Conservation (phyloP, 2,888 invertebrate genomes). For the Phymatocera aterrima region DNA sequence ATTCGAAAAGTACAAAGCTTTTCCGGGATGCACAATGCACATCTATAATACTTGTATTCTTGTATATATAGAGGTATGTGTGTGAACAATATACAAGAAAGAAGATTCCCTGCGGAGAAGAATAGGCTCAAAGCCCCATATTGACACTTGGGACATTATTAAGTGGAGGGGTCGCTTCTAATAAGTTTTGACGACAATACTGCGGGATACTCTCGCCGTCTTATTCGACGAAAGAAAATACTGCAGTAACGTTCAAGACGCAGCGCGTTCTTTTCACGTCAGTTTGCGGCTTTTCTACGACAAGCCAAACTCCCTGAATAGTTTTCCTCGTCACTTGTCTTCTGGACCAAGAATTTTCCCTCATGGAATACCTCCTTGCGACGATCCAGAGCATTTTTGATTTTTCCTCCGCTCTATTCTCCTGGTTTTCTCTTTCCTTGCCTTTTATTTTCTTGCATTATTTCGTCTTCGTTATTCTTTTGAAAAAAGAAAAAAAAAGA, state of each 20-base stretch:
- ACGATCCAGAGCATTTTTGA: background rate
- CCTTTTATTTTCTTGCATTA: too few species aligned
- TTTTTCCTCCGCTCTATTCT: background rate
- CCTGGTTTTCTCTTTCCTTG: background rate
- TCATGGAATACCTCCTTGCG: background rate
- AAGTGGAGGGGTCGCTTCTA: conserved; percentile 53
- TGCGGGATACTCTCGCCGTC: conserved; percentile 44
- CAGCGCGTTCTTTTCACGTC: background rate
- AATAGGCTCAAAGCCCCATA: conserved; percentile 40
- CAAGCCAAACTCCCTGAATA: conserved; percentile 18
- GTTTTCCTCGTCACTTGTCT: background rate
- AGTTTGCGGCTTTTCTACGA: background rate
- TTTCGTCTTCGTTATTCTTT: too few species aligned
- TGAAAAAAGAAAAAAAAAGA: background rate
- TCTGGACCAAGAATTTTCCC: background rate
- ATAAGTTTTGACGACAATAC: conserved; percentile 55
- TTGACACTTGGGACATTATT: conserved; percentile 54
- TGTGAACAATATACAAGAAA: conserved; percentile 19
- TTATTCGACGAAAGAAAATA: conserved; percentile 51
- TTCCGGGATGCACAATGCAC: background rate
- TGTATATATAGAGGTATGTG: background rate
- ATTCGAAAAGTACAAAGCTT: background rate
- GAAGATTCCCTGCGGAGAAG: conserved; percentile 36
- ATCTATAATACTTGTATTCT: background rate
- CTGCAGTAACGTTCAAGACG: conserved; percentile 34